These are phyloP conservation scores for Apodemus speciosus DNA, from an alignment of 2,113 vertebrate genomes.

Conservation along the genomic window DNA sequence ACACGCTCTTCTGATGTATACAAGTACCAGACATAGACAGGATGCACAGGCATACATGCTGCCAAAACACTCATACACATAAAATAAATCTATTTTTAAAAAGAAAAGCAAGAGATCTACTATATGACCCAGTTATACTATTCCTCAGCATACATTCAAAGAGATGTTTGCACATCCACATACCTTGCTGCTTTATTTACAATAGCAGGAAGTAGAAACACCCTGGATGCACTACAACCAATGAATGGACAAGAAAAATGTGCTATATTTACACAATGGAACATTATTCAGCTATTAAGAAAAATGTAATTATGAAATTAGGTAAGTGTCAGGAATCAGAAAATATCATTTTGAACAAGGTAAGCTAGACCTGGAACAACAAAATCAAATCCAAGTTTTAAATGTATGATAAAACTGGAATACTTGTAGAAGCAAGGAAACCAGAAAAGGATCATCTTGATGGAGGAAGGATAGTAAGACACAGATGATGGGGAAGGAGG, in stretches of 20 bases:
- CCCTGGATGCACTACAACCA: not conserved
- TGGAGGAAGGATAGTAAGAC: too few relatives aligned
- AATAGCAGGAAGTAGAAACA: not conserved
- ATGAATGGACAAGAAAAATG: not conserved
- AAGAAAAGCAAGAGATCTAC: not conserved
- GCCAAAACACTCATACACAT: not conserved
- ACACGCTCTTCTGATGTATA: not conserved
- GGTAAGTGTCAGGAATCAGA: not conserved
- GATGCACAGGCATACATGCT: not conserved
- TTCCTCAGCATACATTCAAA: not conserved
- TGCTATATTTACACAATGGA: not conserved
- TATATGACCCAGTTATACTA: not conserved
- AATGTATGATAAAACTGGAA: not conserved
- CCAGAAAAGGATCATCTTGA: not conserved
- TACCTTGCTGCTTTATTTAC: not conserved
- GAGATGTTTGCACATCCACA: not conserved
- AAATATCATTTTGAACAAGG: not conserved
- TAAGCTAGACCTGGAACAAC: too few relatives aligned
- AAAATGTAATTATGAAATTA: not conserved
- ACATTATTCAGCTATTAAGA: not conserved
- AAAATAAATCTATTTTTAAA: not conserved
- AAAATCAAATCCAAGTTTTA: not conserved
- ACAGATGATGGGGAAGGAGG: too few relatives aligned
- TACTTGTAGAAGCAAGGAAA: not conserved
- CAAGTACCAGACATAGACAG: not conserved